Evolutionary conservation across 2,113 vertebrate genomes (phyloP), one percentile per base, ranked within the genome.

Genomic region (Campylomormyrus tamandua): DNA sequence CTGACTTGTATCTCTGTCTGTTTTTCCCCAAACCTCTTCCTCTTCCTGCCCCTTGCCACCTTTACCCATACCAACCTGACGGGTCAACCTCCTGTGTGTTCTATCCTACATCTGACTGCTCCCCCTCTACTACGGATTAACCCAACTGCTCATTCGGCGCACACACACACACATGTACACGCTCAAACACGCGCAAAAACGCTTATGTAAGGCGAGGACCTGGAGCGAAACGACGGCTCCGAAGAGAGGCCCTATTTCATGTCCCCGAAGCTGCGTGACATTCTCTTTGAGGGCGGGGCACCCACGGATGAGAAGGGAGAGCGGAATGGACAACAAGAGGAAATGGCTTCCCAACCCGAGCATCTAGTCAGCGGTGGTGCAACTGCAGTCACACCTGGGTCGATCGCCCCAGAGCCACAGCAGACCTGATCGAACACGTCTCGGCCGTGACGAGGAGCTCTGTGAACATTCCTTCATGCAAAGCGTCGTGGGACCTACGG

Each of bases 141-240:
- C 89, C 90, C 89, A 70, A 89, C 90, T 19, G 83, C 93, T 90
- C 88, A 89, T 83, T n/a, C 9, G 74, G 39, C 77, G 15, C 52
- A 1, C 19, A 42, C 6, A 42, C 49, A 50, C 45, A 86, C 66
- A n/a, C 77, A 5, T n/a, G 31, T 5, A 52, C 52, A 31, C 39
- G 15, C 19, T 27, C 80, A 46, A 62, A 50, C 19, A 21, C 70
- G 49, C 88, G 50, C 87, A 39, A 56, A 50, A 58, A 45, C 85
- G 48, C 56, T 39, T n/a, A 13, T 52, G 62, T 21, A 53, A 99
- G 98, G 98, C 87, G 98, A 99, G 95, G 98, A 99, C 92, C 95
- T 99, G 96, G 98, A 99, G 95, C 96, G 98, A 93, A 99, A 99
- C 27, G 97, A 99, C 84, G 98, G 98, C 90, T 98, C 98, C 1